Percentiles rank a stretch among this genome's conserved stretches.
Evolutionary conservation across 2,113 vertebrate species (phyloP).

Genomic region (Sus scrofa): DNA sequence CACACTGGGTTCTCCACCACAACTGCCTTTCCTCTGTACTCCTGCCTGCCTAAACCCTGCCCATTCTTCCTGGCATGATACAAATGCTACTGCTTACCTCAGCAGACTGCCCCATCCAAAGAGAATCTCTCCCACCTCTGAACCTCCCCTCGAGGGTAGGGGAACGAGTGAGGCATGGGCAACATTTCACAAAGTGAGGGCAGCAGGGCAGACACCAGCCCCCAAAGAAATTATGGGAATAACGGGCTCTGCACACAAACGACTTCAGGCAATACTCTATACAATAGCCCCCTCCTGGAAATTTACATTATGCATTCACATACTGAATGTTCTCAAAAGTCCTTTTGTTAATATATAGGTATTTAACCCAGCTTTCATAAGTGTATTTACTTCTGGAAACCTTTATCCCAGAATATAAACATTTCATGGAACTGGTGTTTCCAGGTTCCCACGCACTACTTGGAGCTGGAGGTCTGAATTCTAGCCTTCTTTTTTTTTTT

Average conservation of each 20-base stretch:
- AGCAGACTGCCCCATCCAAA: background rate
- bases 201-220: background rate
- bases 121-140: background rate
- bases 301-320: background rate
- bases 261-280: background rate
- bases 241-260: background rate
- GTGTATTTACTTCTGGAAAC: background rate
- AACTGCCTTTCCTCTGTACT: background rate
- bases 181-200: background rate
- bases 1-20: background rate
- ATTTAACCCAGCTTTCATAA: background rate
- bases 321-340: background rate
- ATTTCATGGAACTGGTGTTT: background rate
- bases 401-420: background rate
- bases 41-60: background rate
- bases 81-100: background rate
- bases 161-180: background rate
- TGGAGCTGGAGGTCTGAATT: background rate
- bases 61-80: background rate
- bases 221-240: background rate
- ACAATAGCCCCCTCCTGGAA: background rate
- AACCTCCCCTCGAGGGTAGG: background rate
- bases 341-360: too few relatives aligned
- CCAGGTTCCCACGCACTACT: background rate
- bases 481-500: background rate